Percentiles rank a stretch among this genome's conserved stretches.
Evolutionary conservation across 1,140 invertebrate genomes (phyloP).

Genomic region (Oedothorax gibbosus): DNA sequence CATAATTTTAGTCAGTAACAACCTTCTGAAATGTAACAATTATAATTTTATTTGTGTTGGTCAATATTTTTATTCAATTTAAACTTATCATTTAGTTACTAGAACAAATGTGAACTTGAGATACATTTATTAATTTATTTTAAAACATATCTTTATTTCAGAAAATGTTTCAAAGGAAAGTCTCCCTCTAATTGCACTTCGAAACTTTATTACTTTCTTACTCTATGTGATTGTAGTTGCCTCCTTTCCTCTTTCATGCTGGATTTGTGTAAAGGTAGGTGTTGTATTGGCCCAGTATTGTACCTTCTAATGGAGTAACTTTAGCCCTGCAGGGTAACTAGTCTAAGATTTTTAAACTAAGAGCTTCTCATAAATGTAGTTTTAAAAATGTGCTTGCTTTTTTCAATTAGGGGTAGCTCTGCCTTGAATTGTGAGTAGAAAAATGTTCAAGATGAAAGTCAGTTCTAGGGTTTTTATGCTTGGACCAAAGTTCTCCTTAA

Average conservation of each 20-base stretch:
- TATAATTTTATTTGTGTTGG: too few relatives aligned
- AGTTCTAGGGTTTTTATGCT: too few relatives aligned
- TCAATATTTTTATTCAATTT: too few relatives aligned
- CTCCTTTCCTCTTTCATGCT: slow-evolving; percentile 32
- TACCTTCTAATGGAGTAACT: not conserved
- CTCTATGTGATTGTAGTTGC: slow-evolving; percentile 11
- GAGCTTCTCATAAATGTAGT: not conserved
- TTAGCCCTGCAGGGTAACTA: too few relatives aligned
- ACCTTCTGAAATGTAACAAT: too few relatives aligned
- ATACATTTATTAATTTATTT: not conserved
- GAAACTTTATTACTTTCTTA: slow-evolving; percentile 10
- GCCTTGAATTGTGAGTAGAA: not conserved
- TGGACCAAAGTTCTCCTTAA: too few relatives aligned
- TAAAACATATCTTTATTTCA: not conserved
- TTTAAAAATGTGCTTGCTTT: not conserved
- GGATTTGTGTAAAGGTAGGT: slow-evolving; percentile 37
- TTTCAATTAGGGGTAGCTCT: not conserved
- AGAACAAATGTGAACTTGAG: too few relatives aligned
- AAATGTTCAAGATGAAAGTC: not conserved
- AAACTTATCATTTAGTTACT: too few relatives aligned
- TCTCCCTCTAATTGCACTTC: not conserved
- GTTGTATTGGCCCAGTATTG: not conserved
- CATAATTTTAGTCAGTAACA: too few relatives aligned
- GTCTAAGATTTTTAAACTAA: too few relatives aligned
- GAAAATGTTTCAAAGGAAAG: slow-evolving; percentile 6